Evolutionary conservation across 2,113 vertebrate genomes (phyloP), one percentile per base, ranked within the genome.

Genomic region (Bucco capensis): DNA sequence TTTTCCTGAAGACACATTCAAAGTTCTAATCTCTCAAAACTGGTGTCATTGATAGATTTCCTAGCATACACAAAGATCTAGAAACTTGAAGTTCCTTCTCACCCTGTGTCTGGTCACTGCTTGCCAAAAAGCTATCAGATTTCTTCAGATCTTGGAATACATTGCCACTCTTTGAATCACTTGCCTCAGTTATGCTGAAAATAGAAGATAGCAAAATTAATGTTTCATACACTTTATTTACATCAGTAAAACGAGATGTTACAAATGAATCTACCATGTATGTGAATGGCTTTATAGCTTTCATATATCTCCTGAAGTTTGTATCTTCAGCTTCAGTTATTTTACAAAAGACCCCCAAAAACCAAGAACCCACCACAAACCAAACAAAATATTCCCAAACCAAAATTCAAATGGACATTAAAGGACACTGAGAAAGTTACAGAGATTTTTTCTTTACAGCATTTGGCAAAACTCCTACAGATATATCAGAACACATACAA

Each of bases 121-220:
- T 90, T 89, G 61, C 38, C 84, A 88, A 65, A 88, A 79, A 57
- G 30, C 19, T 47, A 44, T 62, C 78, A 28, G 65, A 35, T 61
- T 85, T 88, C 73, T 95, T 91, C 87, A 76, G 17, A 50, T 82
- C 81, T 56, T 85, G 89, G 15, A 80, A 89, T 51, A n/a, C 17
- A 5, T 14, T 71, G 31, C 13, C 9, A 42, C 46, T 15, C 21
- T 88, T 76, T n/a, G 77, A 74, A 69, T 76, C 76, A 35, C 46
- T 47, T 77, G 64, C 22, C 25, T 94, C 90, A 50, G 83, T 84
- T 73, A 77, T 9, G 53, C 96, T 97, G 86, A 77, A 96, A 95
- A 94, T 35, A 87, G 30, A 91, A 57, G 51, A 56, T 54, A n/a
- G 22, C 57, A 75, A 85, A 86, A 67, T 30, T 18, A 88, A 8